Conservation (phyloP, 2,113 vertebrate genomes). For the Ploceus nigricollis region DNA sequence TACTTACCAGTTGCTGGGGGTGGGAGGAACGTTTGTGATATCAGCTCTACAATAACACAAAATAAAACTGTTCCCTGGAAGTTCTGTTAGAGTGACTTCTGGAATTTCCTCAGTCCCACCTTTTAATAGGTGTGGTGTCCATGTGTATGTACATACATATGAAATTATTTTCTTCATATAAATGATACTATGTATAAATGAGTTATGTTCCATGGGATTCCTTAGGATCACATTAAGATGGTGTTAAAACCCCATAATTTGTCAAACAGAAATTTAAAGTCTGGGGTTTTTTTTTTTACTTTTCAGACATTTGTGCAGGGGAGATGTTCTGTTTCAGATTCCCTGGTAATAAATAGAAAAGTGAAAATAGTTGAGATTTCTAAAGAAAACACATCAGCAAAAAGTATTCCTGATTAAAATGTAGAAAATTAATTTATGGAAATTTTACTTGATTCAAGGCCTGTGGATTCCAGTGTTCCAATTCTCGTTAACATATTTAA, state of each 20-base stretch:
- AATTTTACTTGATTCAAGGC: background rate
- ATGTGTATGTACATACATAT: background rate
- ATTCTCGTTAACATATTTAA: background rate
- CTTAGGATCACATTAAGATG: background rate
- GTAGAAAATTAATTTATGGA: background rate
- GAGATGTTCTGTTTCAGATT: background rate
- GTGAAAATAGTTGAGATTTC: background rate
- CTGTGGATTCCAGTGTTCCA: background rate
- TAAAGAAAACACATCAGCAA: background rate
- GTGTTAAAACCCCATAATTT: background rate
- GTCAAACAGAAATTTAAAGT: background rate
- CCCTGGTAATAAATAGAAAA: background rate
- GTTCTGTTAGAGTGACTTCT: background rate
- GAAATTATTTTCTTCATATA: background rate
- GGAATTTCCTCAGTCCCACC: background rate
- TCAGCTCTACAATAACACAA: background rate
- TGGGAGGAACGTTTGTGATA: background rate
- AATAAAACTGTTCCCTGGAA: background rate
- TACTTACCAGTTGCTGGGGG: background rate
- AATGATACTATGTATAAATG: background rate
- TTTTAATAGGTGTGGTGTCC: background rate
- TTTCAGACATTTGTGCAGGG: background rate
- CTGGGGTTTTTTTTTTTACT: background rate
- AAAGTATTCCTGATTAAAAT: background rate
- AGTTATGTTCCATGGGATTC: background rate